Evolutionary conservation across 2,113 vertebrate species (phyloP), one percentile per base, ranked within the genome.

Genomic region (Ramphastos sulfuratus): DNA sequence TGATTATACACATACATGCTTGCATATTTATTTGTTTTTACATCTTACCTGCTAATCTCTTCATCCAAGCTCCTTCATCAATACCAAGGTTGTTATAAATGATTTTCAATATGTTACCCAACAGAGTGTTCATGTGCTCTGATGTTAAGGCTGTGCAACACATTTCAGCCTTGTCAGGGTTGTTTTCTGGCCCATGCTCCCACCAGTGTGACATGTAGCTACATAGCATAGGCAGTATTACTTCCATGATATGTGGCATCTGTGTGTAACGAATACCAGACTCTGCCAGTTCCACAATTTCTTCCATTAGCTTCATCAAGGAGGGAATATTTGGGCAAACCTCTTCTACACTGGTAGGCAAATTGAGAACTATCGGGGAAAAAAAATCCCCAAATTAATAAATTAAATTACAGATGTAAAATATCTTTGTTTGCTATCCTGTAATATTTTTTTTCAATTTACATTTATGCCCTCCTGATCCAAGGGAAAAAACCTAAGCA

Each of bases 141-240:
- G 99, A 99, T 1, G 98, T 98, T 64, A 99, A 98, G 6, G 98
- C 98, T 3, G 99, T 99, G 92, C 99, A 99, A 95, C 98, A 99
- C 92, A 96, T 97, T 72, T 98, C 98, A 2, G 96, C 94, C 35
- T 90, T 96, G 15, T 98, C 98, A 0, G 96, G 96, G 63, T 97
- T 98, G 92, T 95, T 99, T 95, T 99, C 99, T 0, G 98, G 98
- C 9, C 99, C 99, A 2, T 99, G 97, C 42, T 99, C 99, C 99
- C 99, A 99, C 99, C 99, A 99, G 54, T 98, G 98, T 12, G 99
- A 99, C 98, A 99, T 98, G 96, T 99, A 99, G 94, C 98, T 99
- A 69, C 99, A 99, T 3, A 99, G 90, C 99, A 99, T 99, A 9
- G 99, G 99, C 95, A 99, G 75, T 37, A 99, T 97, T 48, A 99